phyloP scores from a whole-genome alignment of 53 echinoderm and acorn worm genomes.

The Stichopus horrens region DNA sequence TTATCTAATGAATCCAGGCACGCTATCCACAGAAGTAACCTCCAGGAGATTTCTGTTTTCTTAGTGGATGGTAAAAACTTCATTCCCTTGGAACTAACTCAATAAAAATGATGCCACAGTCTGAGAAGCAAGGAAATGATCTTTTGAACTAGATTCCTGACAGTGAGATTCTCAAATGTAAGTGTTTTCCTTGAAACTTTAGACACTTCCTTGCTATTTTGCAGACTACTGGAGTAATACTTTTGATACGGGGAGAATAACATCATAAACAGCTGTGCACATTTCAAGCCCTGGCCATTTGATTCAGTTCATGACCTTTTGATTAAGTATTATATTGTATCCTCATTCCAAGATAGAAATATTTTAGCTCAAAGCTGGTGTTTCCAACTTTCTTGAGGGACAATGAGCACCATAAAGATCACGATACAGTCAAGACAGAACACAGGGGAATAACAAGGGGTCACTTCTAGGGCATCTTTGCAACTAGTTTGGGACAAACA shows the following conservation, averaged over 20 bases:
- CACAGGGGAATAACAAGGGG: conserved; percentile 24
- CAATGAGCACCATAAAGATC: conserved; percentile 4
- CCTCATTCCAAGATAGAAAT: neutral
- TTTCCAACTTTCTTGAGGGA: conserved; percentile 22
- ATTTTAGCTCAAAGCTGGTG: neutral
- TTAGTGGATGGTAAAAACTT: no score
- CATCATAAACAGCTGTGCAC: neutral
- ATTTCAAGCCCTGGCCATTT: conserved; percentile 2
- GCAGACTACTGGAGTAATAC: neutral
- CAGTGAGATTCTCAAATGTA: neutral
- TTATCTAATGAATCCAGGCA: no score
- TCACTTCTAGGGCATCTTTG: conserved; percentile 3
- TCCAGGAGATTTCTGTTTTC: no score
- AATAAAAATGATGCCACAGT: no score
- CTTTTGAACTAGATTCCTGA: conserved; percentile 18
- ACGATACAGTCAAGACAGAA: conserved; percentile 3
- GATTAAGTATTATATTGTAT: conserved; percentile 15
- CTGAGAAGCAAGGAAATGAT: neutral
- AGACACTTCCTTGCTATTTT: conserved; percentile 9
- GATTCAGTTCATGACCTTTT: conserved; percentile 2
- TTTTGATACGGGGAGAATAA: neutral
- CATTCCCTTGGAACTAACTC: no score
- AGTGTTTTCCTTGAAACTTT: neutral
- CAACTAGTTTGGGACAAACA: neutral
- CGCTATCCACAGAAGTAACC: no score